Evolutionary conservation across 1,140 invertebrate genomes (phyloP).

Genomic region (Hypothenemus hampei): DNA sequence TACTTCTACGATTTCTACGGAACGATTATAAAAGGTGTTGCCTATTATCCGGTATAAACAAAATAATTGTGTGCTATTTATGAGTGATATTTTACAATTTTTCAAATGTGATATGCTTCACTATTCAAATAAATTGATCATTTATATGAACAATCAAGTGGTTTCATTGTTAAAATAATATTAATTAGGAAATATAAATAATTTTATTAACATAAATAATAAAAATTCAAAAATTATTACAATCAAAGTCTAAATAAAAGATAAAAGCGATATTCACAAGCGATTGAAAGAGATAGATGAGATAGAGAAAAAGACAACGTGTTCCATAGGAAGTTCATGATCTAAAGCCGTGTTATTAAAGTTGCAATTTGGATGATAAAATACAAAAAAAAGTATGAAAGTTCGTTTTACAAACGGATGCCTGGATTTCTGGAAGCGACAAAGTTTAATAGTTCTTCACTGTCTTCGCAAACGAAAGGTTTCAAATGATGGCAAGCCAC

Average conservation of each 20-base stretch:
- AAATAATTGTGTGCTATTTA: background rate
- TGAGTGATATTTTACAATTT: background rate
- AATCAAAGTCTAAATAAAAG: slow-evolving; percentile 4
- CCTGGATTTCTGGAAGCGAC: slow-evolving; percentile 80
- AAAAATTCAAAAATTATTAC: slow-evolving; percentile 19
- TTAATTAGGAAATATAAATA: slow-evolving; percentile 18
- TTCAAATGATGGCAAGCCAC: slow-evolving; percentile 88
- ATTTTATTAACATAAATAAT: slow-evolving; percentile 20
- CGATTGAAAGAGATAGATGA: slow-evolving; percentile 1
- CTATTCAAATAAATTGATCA: too few species aligned
- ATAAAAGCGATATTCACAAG: slow-evolving; percentile 25
- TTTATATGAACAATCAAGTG: too few species aligned
- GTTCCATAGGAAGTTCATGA: too few species aligned
- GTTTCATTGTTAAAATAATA: background rate
- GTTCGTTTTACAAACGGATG: slow-evolving; percentile 64
- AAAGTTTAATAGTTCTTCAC: slow-evolving; percentile 86
- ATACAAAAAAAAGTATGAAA: background rate
- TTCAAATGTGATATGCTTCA: background rate
- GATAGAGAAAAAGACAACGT: too few species aligned
- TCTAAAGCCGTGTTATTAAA: too few species aligned
- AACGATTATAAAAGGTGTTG: slow-evolving; percentile 36
- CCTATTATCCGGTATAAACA: slow-evolving; percentile 37
- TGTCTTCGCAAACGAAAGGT: slow-evolving; percentile 90
- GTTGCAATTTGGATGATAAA: too few species aligned
- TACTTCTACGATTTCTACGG: slow-evolving; percentile 35